Evolutionary conservation across 2,888 invertebrate species (phyloP).

Genomic region (Gortyna flavago): DNA sequence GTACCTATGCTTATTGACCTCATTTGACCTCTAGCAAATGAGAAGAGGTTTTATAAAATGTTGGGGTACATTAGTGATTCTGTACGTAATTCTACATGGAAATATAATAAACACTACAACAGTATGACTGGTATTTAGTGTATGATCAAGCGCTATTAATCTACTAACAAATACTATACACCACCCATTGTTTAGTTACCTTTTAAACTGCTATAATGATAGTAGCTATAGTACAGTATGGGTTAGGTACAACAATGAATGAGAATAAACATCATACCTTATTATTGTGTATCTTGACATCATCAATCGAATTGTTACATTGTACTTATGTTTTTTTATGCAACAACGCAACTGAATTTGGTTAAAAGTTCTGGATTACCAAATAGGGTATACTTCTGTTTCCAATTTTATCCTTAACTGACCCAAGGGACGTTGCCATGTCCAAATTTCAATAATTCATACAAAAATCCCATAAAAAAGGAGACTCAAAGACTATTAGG

Average conservation of each 20-base stretch:
- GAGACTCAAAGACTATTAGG: too few species aligned
- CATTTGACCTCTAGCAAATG: conserved; percentile 27
- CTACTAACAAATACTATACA: not conserved
- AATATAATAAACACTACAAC: not conserved
- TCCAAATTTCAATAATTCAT: too few species aligned
- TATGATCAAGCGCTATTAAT: not conserved
- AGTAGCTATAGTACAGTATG: not conserved
- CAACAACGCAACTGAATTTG: not conserved
- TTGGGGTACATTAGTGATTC: not conserved
- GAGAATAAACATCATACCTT: conserved; percentile 1
- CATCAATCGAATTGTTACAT: too few species aligned
- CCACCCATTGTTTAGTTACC: not conserved
- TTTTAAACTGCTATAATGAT: not conserved
- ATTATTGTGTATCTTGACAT: not conserved
- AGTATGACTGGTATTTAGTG: not conserved
- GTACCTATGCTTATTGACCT: conserved; percentile 24
- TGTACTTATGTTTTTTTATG: not conserved
- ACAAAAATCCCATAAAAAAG: too few species aligned
- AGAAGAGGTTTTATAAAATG: not conserved
- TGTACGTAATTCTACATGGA: not conserved
- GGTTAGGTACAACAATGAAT: conserved; percentile 4
- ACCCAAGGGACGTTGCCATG: too few species aligned
- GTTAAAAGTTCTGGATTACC: not conserved
- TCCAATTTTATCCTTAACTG: not conserved
- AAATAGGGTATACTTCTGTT: not conserved